These are phyloP conservation scores for Dryas iulia DNA, from an alignment of 1,140 invertebrate species.

Conservation along the genomic window DNA sequence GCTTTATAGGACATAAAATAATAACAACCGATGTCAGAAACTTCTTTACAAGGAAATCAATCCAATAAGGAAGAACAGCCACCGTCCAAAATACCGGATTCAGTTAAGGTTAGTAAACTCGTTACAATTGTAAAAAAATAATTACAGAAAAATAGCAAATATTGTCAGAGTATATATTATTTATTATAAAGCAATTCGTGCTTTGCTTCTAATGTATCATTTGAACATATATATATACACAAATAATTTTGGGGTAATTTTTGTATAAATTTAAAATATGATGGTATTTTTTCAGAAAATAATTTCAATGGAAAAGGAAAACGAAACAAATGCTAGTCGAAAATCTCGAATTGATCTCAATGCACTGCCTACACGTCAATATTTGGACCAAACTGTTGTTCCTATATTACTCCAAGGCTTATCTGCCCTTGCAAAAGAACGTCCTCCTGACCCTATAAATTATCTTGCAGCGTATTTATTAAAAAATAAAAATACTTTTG, in stretches of 20 bases:
- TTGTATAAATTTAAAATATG: no score
- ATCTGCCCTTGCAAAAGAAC: slow-evolving; percentile 95
- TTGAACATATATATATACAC: no score
- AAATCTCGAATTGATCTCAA: slow-evolving; percentile 93
- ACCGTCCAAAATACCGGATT: slow-evolving; percentile 67
- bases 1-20: slow-evolving; percentile 13
- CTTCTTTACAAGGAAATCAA: slow-evolving; percentile 55
- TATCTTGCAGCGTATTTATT: slow-evolving; percentile 95
- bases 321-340: slow-evolving; percentile 84
- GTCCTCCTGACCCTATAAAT: slow-evolving; percentile 96
- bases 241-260: no score
- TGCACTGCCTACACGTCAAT: slow-evolving; percentile 96
- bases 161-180: no score
- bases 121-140: no score
- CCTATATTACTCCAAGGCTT: slow-evolving; percentile 96
- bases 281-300: slow-evolving; percentile 75
- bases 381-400: slow-evolving; percentile 98
- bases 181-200: no score
- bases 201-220: no score
- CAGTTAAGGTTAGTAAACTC: slow-evolving; percentile 57
- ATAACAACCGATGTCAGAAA: slow-evolving; percentile 66
- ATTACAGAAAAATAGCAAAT: no score
- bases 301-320: slow-evolving; percentile 83
- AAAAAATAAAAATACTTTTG: slow-evolving; percentile 94
- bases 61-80: slow-evolving; percentile 59